Base-by-base conservation (phyloP, 2,113 vertebrate genomes). In the Oryzias curvinotus region DNA sequence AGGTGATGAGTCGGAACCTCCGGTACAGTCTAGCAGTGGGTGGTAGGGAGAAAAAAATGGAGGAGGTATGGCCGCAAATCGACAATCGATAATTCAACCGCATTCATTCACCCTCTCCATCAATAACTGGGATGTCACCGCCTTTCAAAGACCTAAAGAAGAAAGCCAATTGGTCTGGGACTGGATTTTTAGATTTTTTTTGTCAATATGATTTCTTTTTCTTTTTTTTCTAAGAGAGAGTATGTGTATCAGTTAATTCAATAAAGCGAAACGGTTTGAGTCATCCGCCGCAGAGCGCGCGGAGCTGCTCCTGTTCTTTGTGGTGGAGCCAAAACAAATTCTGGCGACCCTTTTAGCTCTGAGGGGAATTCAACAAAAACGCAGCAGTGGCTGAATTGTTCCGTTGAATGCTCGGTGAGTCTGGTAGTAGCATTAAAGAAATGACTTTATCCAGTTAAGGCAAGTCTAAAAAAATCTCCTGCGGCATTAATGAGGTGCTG, bases 1-100 rank as follows among this genome's bases (percentile, higher is more conserved):
- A 67, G 75, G 73, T 78, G 84, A 73, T 14, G 57, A 64, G 68
- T 58, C 30, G 8, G 62, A 64, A 55, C 23, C 55, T 52, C 28
- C 70, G 45, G 71, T 69, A 30, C 71, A 45, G 73, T 12, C 16
- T 30, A 72, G 45, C 50, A 60, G 48, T 68, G 52, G 65, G 48
- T 48, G 73, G 17, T 45, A 16, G 42, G 52, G 60, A 70, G 25
- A 42, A 63, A 66, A 73, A 81, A 71, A 75, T 47, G 81, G 70
- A 77, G 79, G 76, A 78, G 77, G 66, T 77, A 83, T 75, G 85
- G 81, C 81, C 46, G 75, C 82, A 82, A 84, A 89, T 88, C 77
- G 81, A 85, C 26, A 89, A 88, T 89, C 87, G 85, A 89, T 89
- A 84, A 75, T 82, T 89, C 75, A 86, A 86, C 87, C 84, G 87